phyloP scores from a whole-genome alignment of 2,888 invertebrate species.

The Mactromeris polynyma region DNA sequence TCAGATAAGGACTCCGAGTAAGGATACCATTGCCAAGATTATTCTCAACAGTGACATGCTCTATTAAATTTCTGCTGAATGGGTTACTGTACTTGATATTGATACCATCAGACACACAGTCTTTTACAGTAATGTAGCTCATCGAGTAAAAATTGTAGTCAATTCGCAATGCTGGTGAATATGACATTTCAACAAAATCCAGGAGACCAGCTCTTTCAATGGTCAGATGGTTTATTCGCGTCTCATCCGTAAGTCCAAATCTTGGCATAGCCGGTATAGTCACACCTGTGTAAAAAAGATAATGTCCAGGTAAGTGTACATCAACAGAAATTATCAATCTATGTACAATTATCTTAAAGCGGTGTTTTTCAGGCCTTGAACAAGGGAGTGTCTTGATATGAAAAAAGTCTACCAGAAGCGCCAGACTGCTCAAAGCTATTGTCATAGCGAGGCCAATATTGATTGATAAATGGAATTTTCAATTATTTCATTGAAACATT shows the following conservation, averaged over 20 bases:
- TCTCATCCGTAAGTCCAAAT: constrained; percentile 67
- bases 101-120: constrained; percentile 97
- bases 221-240: constrained; percentile 77
- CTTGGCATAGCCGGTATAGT: constrained; percentile 80
- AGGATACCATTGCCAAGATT: constrained; percentile 93
- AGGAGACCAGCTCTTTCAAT: constrained; percentile 92
- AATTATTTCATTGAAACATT: no score
- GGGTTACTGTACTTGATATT: constrained; percentile 98
- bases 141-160: constrained; percentile 89
- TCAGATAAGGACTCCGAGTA: constrained; percentile 92
- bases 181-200: constrained; percentile 94
- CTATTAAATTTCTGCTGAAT: constrained; percentile 92
- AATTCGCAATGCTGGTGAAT: constrained; percentile 88
- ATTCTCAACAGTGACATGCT: constrained; percentile 89
- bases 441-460: no score
- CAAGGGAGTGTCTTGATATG: no score
- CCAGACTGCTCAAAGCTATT: no score
- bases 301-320: not conserved
- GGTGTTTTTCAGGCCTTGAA: no score
- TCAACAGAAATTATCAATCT: no score
- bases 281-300: constrained; percentile 71
- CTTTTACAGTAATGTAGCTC: constrained; percentile 89
- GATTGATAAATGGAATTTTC: no score
- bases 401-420: no score
- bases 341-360: no score